Conservation (phyloP, 2,888 invertebrate genomes). For the Ceramica pisi region DNA sequence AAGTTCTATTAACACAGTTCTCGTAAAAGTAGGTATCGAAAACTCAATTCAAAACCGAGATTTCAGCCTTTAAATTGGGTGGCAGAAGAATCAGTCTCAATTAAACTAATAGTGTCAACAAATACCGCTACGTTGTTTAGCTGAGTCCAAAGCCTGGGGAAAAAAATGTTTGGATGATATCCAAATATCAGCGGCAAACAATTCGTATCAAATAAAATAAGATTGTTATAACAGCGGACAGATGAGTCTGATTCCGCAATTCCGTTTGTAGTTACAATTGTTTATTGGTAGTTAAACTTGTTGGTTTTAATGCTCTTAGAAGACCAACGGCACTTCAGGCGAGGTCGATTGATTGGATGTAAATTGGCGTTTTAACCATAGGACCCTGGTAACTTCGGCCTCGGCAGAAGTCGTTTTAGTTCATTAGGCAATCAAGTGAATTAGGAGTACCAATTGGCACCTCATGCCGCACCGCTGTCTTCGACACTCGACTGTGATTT, state of each 20-base stretch:
- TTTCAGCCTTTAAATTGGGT: constrained; percentile 28
- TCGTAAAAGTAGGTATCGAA: background rate
- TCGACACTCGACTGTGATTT: constrained; percentile 18
- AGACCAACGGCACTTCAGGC: constrained; percentile 30
- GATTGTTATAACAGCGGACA: constrained; percentile 41
- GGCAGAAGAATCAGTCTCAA: background rate
- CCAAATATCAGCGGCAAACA: constrained; percentile 52
- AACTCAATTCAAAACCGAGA: background rate
- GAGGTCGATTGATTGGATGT: constrained; percentile 47
- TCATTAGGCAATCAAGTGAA: constrained; percentile 56
- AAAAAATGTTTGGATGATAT: constrained; percentile 53
- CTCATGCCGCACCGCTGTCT: constrained; percentile 5
- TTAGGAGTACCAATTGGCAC: constrained; percentile 52
- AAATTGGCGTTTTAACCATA: constrained; percentile 49
- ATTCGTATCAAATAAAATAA: constrained; percentile 46
- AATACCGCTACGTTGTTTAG: constrained; percentile 5
- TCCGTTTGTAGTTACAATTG: constrained; percentile 14
- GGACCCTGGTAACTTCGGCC: constrained; percentile 30
- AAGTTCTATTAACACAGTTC: background rate
- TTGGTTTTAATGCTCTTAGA: constrained; percentile 25
- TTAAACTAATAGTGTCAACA: constrained; percentile 30
- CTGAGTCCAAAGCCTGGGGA: constrained; percentile 8
- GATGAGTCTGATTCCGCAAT: constrained; percentile 14
- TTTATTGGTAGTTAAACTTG: constrained; percentile 42
- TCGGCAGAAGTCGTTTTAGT: constrained; percentile 18